These are phyloP conservation scores for Macropis europaea DNA, from an alignment of 2,888 invertebrate genomes.

Conservation along the genomic window DNA sequence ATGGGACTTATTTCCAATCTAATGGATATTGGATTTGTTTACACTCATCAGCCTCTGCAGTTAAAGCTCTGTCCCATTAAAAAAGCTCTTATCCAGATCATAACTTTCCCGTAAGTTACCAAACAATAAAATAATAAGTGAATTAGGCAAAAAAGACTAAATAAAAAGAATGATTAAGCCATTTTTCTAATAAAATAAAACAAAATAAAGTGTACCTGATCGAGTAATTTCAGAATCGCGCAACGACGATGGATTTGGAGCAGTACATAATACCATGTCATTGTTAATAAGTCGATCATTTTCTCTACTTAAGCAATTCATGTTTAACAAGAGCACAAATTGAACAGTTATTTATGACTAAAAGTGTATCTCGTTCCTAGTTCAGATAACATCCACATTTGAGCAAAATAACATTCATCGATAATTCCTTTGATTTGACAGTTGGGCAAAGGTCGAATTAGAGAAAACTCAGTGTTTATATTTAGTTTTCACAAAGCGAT, in stretches of 20 bases:
- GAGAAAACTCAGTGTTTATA: background rate
- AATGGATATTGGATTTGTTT: no score
- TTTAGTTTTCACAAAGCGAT: background rate
- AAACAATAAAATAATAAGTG: no score
- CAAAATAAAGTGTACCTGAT: slow-evolving; percentile 43
- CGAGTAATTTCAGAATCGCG: slow-evolving; percentile 34
- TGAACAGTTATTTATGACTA: slow-evolving; percentile 6
- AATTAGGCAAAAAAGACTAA: background rate
- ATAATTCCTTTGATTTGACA: background rate
- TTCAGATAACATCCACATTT: background rate
- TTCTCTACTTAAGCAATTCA: slow-evolving; percentile 53
- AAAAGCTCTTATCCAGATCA: no score
- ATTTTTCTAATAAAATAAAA: background rate
- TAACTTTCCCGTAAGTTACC: no score
- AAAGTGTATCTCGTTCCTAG: background rate
- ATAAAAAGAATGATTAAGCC: background rate
- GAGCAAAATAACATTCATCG: slow-evolving; percentile 1
- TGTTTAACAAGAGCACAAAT: slow-evolving; percentile 9
- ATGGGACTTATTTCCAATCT: no score
- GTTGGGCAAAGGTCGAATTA: slow-evolving; percentile 11
- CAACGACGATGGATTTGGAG: slow-evolving; percentile 50
- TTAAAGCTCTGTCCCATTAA: no score
- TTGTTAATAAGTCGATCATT: slow-evolving; percentile 63
- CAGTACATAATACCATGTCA: slow-evolving; percentile 65
- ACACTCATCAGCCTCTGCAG: no score